Conservation (phyloP, 2,797 vertebrate species). For the Enteromius trimaculatus region DNA sequence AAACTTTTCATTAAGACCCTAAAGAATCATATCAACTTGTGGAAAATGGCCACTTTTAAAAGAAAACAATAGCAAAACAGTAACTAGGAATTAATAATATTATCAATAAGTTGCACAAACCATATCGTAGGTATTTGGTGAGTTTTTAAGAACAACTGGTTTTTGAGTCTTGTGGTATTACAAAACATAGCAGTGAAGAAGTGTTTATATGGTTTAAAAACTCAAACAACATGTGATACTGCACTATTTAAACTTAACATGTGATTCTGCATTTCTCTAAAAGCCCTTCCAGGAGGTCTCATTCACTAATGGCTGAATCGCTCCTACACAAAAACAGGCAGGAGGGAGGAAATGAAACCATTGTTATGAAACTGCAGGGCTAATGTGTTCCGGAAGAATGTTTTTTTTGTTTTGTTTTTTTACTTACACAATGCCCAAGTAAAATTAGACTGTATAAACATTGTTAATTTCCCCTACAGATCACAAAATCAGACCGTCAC, state of each 20-base stretch:
- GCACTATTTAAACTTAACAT: constrained; percentile 3
- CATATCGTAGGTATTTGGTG: background rate
- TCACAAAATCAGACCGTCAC: background rate
- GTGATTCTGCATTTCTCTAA: background rate
- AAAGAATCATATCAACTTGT: background rate
- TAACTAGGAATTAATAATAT: background rate
- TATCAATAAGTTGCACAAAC: background rate
- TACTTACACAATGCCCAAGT: constrained; percentile 9
- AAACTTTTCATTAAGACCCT: background rate
- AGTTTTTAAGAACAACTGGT: background rate
- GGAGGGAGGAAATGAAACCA: constrained; percentile 31
- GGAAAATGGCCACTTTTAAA: background rate
- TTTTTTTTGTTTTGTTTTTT: background rate
- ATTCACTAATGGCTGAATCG: background rate
- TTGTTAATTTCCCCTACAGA: background rate
- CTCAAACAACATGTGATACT: background rate
- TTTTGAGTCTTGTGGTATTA: background rate
- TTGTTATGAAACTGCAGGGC: constrained; percentile 32
- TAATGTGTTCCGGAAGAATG: constrained; percentile 20
- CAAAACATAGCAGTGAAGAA: background rate
- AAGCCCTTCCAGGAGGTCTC: background rate
- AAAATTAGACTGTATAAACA: constrained; percentile 7
- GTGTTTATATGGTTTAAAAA: constrained; percentile 1
- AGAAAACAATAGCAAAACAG: background rate
- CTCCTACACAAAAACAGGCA: constrained; percentile 23